Evolutionary conservation across 1,140 invertebrate genomes (phyloP).

Genomic region (Drosophila yakuba): DNA sequence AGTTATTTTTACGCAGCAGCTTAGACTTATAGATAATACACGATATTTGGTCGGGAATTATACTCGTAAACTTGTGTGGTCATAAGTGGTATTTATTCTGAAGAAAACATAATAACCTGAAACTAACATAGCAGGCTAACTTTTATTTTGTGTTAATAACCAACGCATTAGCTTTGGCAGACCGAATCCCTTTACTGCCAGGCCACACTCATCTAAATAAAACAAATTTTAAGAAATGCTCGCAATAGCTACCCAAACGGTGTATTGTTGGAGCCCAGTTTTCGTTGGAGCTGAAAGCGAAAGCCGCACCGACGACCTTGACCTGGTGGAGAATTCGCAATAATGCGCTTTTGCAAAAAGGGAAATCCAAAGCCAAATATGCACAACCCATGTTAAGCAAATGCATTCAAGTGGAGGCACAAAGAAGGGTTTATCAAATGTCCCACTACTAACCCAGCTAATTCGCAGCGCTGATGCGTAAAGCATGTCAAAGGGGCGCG

Average conservation of each 20-base stretch:
- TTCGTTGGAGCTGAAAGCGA: constrained; percentile 5
- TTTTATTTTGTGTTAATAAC: not conserved
- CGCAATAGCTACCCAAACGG: constrained; percentile 20
- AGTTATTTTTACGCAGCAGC: not conserved
- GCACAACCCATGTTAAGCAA: not conserved
- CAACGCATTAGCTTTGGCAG: not conserved
- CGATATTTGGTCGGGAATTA: too few relatives aligned
- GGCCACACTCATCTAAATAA: constrained; percentile 33
- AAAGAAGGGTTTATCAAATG: constrained; percentile 39
- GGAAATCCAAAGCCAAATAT: constrained; percentile 40
- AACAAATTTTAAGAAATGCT: constrained; percentile 14
- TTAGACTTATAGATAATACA: too few relatives aligned
- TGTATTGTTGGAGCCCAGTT: not conserved
- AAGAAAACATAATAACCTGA: too few relatives aligned
- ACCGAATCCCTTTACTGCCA: not conserved
- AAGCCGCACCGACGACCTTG: constrained; percentile 45
- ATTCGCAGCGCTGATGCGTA: constrained; percentile 65
- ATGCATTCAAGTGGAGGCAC: constrained; percentile 40
- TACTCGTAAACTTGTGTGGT: too few relatives aligned
- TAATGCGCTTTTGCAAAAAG: constrained; percentile 19
- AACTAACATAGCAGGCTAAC: too few relatives aligned
- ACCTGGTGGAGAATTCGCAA: constrained; percentile 60
- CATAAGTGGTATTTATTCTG: not conserved
- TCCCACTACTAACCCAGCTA: constrained; percentile 55
- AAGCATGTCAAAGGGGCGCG: not conserved